These are phyloP conservation scores for Neuroscelio doddi DNA, from an alignment of 2,888 invertebrate species.

Conservation along the genomic window DNA sequence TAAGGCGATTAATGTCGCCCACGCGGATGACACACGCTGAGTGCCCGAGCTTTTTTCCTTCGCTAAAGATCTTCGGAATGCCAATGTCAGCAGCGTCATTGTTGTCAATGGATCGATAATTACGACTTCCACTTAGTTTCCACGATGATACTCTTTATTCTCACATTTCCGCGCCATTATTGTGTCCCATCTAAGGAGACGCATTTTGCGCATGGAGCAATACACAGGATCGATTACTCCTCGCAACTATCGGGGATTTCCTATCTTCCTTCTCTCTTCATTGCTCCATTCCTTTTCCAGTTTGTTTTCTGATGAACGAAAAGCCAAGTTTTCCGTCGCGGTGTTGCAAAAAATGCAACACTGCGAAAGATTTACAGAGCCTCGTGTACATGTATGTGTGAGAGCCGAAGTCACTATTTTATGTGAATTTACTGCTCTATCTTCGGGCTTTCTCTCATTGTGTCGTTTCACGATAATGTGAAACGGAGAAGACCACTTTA, in stretches of 20 bases:
- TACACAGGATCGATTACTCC: neutral
- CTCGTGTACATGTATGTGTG: slow-evolving; percentile 14
- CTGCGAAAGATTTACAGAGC: slow-evolving; percentile 24
- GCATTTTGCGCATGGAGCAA: neutral
- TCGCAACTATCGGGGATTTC: too few relatives aligned
- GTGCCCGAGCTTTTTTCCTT: slow-evolving; percentile 10
- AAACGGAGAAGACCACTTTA: slow-evolving; percentile 42
- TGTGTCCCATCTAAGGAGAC: too few relatives aligned
- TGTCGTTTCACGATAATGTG: slow-evolving; percentile 41
- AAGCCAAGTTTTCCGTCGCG: slow-evolving; percentile 10
- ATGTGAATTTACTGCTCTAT: slow-evolving; percentile 29
- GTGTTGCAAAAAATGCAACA: slow-evolving; percentile 26
- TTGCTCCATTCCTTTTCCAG: neutral
- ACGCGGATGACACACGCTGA: slow-evolving; percentile 12
- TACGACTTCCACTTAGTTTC: neutral
- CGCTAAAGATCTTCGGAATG: slow-evolving; percentile 9
- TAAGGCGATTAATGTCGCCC: slow-evolving; percentile 33
- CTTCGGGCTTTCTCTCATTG: slow-evolving; percentile 37
- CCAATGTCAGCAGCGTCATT: slow-evolving; percentile 7
- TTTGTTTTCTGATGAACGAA: slow-evolving; percentile 2
- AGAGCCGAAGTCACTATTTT: slow-evolving; percentile 26
- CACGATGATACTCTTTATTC: neutral
- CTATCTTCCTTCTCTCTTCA: neutral
- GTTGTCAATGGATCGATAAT: slow-evolving; percentile 13
- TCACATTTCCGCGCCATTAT: neutral